Conservation (phyloP, 35 echinoderm and acorn worm species). For the Heliocidaris erythrogramma region DNA sequence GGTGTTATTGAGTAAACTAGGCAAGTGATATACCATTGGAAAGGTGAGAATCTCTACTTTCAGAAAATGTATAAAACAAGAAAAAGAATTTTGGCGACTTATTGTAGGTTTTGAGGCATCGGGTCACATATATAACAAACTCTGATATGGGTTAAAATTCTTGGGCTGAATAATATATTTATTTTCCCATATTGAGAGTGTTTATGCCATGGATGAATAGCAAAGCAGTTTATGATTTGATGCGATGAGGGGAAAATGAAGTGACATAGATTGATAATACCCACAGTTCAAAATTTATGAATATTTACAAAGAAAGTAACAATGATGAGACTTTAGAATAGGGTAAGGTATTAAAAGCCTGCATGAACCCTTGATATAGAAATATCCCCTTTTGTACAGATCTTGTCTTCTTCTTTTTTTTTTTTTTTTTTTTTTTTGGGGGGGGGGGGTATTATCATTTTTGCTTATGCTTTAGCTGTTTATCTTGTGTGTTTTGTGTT, state of each 20-base stretch:
- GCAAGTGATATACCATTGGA: too few species aligned
- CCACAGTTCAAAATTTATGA: too few species aligned
- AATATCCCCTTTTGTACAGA: too few species aligned
- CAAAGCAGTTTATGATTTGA: background rate
- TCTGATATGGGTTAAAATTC: background rate
- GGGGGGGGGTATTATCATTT: too few species aligned
- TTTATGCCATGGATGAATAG: background rate
- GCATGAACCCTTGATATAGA: background rate
- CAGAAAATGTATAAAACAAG: too few species aligned
- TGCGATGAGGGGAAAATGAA: background rate
- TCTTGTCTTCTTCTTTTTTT: background rate
- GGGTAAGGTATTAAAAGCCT: background rate
- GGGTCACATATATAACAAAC: too few species aligned
- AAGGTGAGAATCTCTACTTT: too few species aligned
- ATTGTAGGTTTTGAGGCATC: too few species aligned
- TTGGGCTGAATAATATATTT: background rate
- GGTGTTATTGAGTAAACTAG: too few species aligned
- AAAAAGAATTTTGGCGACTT: too few species aligned
- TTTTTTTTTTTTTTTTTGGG: background rate
- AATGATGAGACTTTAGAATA: too few species aligned
- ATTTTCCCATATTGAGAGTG: background rate
- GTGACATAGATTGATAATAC: background rate
- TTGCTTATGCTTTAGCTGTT: background rate
- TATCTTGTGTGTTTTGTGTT: background rate
- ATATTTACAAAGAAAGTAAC: too few species aligned